Base-by-base conservation (phyloP, 2,797 vertebrate species). In the Serranus cabrilla region DNA sequence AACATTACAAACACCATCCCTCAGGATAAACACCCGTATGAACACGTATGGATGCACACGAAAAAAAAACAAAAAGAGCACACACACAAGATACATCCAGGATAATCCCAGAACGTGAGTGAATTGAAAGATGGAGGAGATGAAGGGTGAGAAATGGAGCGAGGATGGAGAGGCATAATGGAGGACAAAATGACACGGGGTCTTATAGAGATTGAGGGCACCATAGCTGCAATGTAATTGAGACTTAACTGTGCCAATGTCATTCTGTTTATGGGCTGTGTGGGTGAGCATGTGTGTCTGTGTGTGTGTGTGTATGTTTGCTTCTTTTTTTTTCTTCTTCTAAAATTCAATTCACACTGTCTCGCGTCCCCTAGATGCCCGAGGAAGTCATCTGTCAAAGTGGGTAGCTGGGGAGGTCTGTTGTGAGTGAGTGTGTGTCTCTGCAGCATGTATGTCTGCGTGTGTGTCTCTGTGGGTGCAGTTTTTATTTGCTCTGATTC, bases 401-500 rank as follows among this genome's bases (percentile, higher is more conserved):
- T 65, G 17, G 50, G 69, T 21, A 67, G 58, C 71, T 66, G 40
- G 58, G 65, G 54, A 82, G 59, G 34, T 73, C 71, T 77, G 78
- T 52, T 54, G 81, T 59, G 80, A 72, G 78, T 16, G 72, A 43
- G 52, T 52, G 2, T 75, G 75, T 72, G 63, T 80, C 59, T 56
- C 9, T 11, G 5, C 46, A 37, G 31, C 40, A 49, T 72, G 45
- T 27, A 39, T 70, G 76, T 73, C 50, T 52, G 3, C 72, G 71
- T 75, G 72, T 75, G 61, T 20, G 59, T 65, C 14, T 62, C 56
- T 60, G 42, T 76, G 45, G 23, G 59, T 74, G 66, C 37, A 64
- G 42, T 84, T 86, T 86, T 78, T 74, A 74, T 89, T 90, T 86
- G 88, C 81, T 86, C 87, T 86, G 78, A 90, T 87, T 93, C 75